A percentile compares a stretch with the other conserved stretches of the same genome.
Evolutionary conservation across 2,888 invertebrate genomes (phyloP).

Genomic region (Arge pagana): DNA sequence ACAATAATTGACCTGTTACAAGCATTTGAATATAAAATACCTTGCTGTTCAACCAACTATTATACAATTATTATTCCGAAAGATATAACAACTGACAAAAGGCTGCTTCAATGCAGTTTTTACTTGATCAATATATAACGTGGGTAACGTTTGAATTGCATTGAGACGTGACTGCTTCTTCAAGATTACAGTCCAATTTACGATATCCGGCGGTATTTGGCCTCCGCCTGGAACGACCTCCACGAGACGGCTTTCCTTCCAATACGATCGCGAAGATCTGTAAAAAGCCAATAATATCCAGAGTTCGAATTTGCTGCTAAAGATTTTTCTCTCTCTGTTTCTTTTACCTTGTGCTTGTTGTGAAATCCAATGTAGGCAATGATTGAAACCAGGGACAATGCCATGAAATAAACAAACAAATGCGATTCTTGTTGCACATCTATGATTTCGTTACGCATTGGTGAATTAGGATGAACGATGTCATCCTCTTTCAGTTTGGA

Average conservation of each 20-base stretch:
- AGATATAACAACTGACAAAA: no score
- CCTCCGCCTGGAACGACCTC: slow-evolving; percentile 58
- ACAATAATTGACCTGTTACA: no score
- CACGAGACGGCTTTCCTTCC: slow-evolving; percentile 63
- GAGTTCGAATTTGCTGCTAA: not conserved
- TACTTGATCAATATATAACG: slow-evolving; percentile 61
- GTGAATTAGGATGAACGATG: no score
- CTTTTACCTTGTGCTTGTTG: slow-evolving; percentile 68
- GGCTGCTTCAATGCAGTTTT: no score
- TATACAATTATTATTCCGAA: no score
- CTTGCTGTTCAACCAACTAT: no score
- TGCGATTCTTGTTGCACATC: no score
- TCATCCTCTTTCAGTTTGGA: no score
- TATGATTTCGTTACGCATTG: no score
- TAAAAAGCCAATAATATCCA: slow-evolving; percentile 32
- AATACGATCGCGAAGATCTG: slow-evolving; percentile 69
- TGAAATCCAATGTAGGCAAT: slow-evolving; percentile 67
- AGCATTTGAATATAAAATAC: no score
- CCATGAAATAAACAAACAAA: slow-evolving; percentile 72
- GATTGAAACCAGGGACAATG: slow-evolving; percentile 65
- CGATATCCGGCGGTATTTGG: slow-evolving; percentile 69
- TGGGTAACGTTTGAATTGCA: slow-evolving; percentile 62
- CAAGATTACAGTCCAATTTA: slow-evolving; percentile 69
- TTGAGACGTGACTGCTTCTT: slow-evolving; percentile 69
- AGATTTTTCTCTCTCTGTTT: not conserved